These are phyloP conservation scores for Notothenia rossii DNA, from an alignment of 2,113 vertebrate genomes.

Conservation along the genomic window DNA sequence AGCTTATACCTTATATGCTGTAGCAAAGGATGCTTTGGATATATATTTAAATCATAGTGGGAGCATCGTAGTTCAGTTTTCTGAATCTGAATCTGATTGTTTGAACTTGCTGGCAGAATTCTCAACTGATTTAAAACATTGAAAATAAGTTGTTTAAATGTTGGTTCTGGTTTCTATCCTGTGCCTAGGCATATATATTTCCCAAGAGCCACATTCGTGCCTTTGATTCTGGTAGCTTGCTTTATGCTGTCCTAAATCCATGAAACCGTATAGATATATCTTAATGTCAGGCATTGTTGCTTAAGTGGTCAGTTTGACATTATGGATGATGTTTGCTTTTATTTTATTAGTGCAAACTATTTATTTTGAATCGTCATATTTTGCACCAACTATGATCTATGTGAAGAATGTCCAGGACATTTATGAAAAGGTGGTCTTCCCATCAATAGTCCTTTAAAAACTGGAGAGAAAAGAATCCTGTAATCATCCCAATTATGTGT, in stretches of 20 bases:
- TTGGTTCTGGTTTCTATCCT: conserved; percentile 19
- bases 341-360: neutral
- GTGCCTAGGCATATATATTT: conserved; percentile 23
- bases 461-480: conserved; percentile 14
- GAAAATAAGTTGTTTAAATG: neutral
- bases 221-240: neutral
- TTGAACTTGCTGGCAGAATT: conserved; percentile 29
- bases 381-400: neutral
- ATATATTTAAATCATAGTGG: conserved; percentile 12
- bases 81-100: neutral
- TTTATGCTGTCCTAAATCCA: neutral
- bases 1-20: neutral
- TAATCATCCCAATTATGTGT: conserved; percentile 22
- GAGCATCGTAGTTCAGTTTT: neutral
- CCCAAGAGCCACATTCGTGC: conserved; percentile 2
- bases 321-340: neutral
- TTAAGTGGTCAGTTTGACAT: neutral
- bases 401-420: conserved; percentile 2
- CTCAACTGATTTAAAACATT: conserved; percentile 2
- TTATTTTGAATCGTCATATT: neutral
- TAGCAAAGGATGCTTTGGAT: neutral
- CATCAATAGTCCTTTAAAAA: conserved; percentile 11
- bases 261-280: neutral
- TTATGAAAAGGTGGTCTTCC: neutral
- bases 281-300: neutral